Conservation (phyloP, 2,888 invertebrate species). For the Protodeltote pygarga region DNA sequence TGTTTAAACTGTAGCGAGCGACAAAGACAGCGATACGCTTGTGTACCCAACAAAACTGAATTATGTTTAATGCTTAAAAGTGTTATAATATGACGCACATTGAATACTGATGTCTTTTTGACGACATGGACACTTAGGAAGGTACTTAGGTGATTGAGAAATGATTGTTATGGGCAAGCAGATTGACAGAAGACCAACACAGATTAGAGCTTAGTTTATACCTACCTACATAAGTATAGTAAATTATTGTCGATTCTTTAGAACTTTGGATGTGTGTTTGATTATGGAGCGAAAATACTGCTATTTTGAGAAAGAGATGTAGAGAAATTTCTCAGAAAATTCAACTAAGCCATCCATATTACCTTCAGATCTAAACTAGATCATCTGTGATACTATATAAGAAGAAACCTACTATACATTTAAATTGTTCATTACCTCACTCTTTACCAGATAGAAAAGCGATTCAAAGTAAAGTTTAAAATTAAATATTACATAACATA, state of each 20-base stretch:
- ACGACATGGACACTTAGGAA: slow-evolving; percentile 52
- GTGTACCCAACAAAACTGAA: slow-evolving; percentile 55
- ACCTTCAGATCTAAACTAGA: too few species aligned
- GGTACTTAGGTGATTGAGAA: slow-evolving; percentile 36
- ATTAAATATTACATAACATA: neutral
- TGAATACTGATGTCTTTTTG: slow-evolving; percentile 62
- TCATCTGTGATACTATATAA: too few species aligned
- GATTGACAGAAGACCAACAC: slow-evolving; percentile 11
- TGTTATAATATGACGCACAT: slow-evolving; percentile 38
- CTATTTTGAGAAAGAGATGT: too few species aligned
- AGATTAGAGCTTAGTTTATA: neutral
- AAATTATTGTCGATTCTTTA: too few species aligned
- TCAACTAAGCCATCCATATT: too few species aligned
- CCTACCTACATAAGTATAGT: too few species aligned
- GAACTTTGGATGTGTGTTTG: too few species aligned
- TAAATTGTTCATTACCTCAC: slow-evolving; percentile 12
- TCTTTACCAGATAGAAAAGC: too few species aligned
- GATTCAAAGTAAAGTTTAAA: neutral
- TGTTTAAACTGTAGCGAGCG: slow-evolving; percentile 32
- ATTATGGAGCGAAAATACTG: too few species aligned
- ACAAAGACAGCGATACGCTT: too few species aligned
- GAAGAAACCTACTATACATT: too few species aligned
- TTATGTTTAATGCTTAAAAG: slow-evolving; percentile 51
- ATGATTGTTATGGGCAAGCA: slow-evolving; percentile 27
- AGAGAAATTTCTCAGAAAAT: too few species aligned